A percentile compares a stretch with the other conserved stretches of the same genome.
phyloP scores from a whole-genome alignment of 2,888 invertebrate species.

The Tachina lurida region DNA sequence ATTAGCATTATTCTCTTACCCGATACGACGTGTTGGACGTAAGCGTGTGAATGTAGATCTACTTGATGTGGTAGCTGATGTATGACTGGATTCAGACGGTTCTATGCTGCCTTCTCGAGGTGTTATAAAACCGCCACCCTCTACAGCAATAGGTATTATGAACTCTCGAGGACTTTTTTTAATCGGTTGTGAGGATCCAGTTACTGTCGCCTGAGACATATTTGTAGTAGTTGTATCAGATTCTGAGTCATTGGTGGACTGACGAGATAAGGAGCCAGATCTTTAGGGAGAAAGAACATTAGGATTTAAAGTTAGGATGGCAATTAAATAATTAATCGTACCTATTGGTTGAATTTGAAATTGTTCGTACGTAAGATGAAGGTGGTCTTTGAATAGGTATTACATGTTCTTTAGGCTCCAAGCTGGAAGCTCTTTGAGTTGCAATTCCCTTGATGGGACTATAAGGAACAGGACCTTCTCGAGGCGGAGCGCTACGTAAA shows the following conservation, averaged over 20 bases:
- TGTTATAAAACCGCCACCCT: constrained; percentile 91
- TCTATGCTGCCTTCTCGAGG: constrained; percentile 88
- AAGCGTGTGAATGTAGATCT: constrained; percentile 83
- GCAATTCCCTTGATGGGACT: constrained; percentile 79
- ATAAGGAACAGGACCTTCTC: constrained; percentile 81
- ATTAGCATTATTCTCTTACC: constrained; percentile 83
- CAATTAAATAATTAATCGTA: constrained; percentile 58
- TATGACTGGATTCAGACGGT: constrained; percentile 86
- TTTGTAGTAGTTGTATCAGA: constrained; percentile 84
- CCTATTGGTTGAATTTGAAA: constrained; percentile 81
- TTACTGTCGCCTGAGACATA: constrained; percentile 85
- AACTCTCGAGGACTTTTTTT: constrained; percentile 95
- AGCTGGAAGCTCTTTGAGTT: constrained; percentile 84
- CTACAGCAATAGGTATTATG: constrained; percentile 96
- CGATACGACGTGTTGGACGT: constrained; percentile 86
- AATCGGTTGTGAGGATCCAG: constrained; percentile 86
- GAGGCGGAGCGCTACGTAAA: constrained; percentile 82
- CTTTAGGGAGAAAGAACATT: constrained; percentile 65
- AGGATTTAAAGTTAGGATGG: not conserved
- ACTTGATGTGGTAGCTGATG: constrained; percentile 83
- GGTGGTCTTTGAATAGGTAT: constrained; percentile 86
- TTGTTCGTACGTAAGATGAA: constrained; percentile 80
- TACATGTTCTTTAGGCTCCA: constrained; percentile 87
- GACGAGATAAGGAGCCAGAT: constrained; percentile 82
- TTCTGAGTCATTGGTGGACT: constrained; percentile 89